These are phyloP conservation scores for Xiphydria camelus DNA, from an alignment of 2,888 invertebrate species.

Conservation along the genomic window DNA sequence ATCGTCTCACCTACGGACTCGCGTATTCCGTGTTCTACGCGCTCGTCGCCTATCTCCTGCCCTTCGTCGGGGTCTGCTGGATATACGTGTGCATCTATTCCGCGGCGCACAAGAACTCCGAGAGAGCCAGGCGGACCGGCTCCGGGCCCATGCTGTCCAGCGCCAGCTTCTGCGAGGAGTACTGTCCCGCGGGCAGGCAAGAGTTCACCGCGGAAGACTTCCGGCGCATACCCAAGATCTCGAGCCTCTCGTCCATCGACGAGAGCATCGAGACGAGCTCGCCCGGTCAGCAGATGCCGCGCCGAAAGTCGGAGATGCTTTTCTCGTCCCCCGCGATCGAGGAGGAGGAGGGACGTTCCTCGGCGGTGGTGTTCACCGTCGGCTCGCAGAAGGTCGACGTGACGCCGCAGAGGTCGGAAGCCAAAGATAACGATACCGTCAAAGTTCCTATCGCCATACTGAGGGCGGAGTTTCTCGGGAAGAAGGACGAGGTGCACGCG, in stretches of 20 bases:
- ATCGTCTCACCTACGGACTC: slow-evolving; percentile 51
- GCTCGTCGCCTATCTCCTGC: slow-evolving; percentile 59
- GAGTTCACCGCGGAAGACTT: slow-evolving; percentile 42
- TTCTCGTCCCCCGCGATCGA: slow-evolving; percentile 16
- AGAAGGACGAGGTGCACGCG: slow-evolving; percentile 1
- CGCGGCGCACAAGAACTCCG: slow-evolving; percentile 75
- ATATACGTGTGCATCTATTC: slow-evolving; percentile 77
- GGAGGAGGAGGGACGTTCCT: slow-evolving; percentile 20
- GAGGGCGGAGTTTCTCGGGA: slow-evolving; percentile 37
- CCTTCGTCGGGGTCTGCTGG: slow-evolving; percentile 69
- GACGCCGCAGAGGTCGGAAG: slow-evolving; percentile 20
- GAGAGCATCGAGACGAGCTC: slow-evolving; percentile 49
- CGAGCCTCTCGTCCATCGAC: slow-evolving; percentile 54
- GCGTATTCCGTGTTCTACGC: slow-evolving; percentile 59
- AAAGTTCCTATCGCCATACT: slow-evolving; percentile 43
- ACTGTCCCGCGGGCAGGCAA: slow-evolving; percentile 31
- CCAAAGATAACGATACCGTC: slow-evolving; percentile 35
- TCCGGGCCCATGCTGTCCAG: slow-evolving; percentile 50
- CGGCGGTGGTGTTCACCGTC: slow-evolving; percentile 48
- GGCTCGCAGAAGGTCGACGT: slow-evolving; percentile 40
- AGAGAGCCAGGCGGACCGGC: slow-evolving; percentile 60
- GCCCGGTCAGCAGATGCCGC: slow-evolving; percentile 36
- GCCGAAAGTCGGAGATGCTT: slow-evolving; percentile 31
- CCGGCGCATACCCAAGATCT: slow-evolving; percentile 50
- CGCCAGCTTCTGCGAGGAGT: slow-evolving; percentile 46